phyloP scores from a whole-genome alignment of 1,140 invertebrate genomes.

The Neuroterus valhalla region DNA sequence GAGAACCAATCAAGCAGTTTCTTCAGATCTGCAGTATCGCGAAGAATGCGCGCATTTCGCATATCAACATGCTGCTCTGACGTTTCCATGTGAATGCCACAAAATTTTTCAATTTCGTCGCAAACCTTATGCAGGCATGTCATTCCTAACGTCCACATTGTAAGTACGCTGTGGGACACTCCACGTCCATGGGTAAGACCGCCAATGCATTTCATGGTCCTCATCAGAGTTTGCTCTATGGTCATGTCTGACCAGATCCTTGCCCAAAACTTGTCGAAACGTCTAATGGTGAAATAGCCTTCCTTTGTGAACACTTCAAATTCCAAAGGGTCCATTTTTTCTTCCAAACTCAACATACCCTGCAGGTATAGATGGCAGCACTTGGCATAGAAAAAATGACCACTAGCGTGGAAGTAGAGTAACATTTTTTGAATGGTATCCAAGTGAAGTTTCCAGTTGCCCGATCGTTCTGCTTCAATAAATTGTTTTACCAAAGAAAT shows the following conservation, averaged over 20 bases:
- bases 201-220: constrained; percentile 53
- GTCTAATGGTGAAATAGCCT: constrained; percentile 57
- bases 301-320: constrained; percentile 52
- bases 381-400: constrained; percentile 45
- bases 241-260: constrained; percentile 38
- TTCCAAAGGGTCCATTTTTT: constrained; percentile 52
- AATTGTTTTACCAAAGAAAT: constrained; percentile 38
- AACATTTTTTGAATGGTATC: constrained; percentile 50
- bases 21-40: constrained; percentile 16
- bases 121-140: too few species aligned
- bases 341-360: constrained; percentile 59
- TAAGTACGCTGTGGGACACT: constrained; percentile 43
- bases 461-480: constrained; percentile 44
- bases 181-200: constrained; percentile 59
- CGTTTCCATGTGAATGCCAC: constrained; percentile 36
- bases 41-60: neutral
- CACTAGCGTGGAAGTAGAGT: constrained; percentile 47
- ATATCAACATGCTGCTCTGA: constrained; percentile 48
- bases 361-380: constrained; percentile 34
- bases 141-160: constrained; percentile 37
- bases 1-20: constrained; percentile 20
- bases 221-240: constrained; percentile 60
- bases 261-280: constrained; percentile 57
- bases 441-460: constrained; percentile 42
- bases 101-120: too few species aligned